Evolutionary conservation across 1,140 invertebrate species (phyloP), one percentile per base, ranked within the genome.

Genomic region (Conopomorpha cramerella): DNA sequence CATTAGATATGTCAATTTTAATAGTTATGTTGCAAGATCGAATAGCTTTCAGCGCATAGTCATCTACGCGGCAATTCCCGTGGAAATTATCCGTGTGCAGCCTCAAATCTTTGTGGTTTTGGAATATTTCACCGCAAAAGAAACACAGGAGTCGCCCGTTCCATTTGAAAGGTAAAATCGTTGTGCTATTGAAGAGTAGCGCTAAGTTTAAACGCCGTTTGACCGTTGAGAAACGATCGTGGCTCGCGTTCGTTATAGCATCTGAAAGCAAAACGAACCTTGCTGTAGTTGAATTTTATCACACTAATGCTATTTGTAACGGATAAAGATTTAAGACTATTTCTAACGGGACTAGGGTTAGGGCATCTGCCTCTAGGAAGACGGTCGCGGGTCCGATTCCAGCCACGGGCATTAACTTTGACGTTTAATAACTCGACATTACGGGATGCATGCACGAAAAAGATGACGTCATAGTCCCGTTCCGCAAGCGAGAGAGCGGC

Each of bases 131-230:
- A 2, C 55, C 55, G 39, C 66, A 73, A 41, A 65, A 68, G 42
- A 71, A 73, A 41, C 68, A 73, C 2, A 54, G 39, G 33, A 58
- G 68, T 39, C 43, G 58, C 12, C 58, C 55, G 8, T 54, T 41
- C 70, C 70, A 71, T 59, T 71, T 74, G 46, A 74, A 74, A 8
- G 70, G 70, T 17, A 71, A 50, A 28, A 74, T 51, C 4, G 60
- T 50, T 0, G 62, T 71, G 43, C 58, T 52, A 51, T 74, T 65
- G 61, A 71, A 74, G 14, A 74, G 41, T 19, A 57, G 60, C 65
- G 56, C 53, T 47, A 68, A 51, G 47, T 72, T 72, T 53, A 59
- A 50, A 43, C 64, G 34, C 39, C 60, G 44, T 28, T 49, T 49
- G 45, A 63, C 52, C 53, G 60, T 57, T 32, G 49, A 49, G 46